phyloP scores from a whole-genome alignment of 2,888 invertebrate genomes.

The Helobdella robusta region DNA sequence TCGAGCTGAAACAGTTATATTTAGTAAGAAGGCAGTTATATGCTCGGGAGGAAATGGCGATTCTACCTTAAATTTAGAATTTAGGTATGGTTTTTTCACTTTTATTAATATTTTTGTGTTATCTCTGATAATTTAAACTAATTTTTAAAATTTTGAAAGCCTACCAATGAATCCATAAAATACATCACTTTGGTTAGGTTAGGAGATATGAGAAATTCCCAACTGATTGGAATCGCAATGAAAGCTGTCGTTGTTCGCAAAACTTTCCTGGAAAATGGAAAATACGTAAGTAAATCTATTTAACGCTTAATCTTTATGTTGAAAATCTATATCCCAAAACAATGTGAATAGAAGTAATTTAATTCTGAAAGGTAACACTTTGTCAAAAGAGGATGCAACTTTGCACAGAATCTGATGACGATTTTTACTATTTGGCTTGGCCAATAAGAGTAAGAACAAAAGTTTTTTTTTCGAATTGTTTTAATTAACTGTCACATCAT shows the following conservation, averaged over 20 bases:
- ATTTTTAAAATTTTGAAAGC: background rate
- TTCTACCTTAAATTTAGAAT: conserved; percentile 5
- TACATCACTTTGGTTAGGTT: no score
- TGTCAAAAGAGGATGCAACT: conserved; percentile 81
- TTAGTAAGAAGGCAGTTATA: conserved; percentile 79
- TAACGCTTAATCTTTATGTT: background rate
- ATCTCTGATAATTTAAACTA: background rate
- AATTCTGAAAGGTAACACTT: no score
- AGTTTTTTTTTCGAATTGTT: no score
- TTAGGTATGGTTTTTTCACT: conserved; percentile 17
- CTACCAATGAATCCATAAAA: conserved; percentile 28
- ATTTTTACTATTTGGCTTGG: conserved; percentile 91
- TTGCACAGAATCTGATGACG: conserved; percentile 67
- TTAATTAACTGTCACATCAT: no score
- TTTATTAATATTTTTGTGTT: background rate
- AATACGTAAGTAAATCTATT: background rate
- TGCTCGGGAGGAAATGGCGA: conserved; percentile 53
- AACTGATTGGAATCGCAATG: conserved; percentile 68
- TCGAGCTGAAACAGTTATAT: conserved; percentile 81
- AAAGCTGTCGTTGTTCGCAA: conserved; percentile 83
- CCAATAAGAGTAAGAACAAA: no score
- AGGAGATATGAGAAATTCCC: conserved; percentile 46
- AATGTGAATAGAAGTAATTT: no score
- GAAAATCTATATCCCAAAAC: no score
- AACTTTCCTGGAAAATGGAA: conserved; percentile 69